Evolutionary conservation across 2,888 invertebrate species (phyloP).

Genomic region (Apamea crenata): DNA sequence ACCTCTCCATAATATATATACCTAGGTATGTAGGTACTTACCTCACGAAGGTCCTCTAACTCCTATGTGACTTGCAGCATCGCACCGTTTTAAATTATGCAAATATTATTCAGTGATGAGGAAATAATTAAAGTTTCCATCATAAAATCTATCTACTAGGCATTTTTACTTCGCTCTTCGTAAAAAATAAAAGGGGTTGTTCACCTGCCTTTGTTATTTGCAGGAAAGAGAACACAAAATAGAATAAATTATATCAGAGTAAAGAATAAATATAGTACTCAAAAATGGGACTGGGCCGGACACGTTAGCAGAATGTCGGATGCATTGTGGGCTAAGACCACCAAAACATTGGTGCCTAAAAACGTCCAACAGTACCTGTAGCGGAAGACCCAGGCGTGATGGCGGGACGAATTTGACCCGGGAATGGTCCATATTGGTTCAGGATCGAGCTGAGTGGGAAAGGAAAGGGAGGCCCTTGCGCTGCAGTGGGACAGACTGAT

Average conservation of each 20-base stretch:
- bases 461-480: background rate
- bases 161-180: slow-evolving; percentile 28
- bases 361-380: background rate
- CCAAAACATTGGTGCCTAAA: background rate
- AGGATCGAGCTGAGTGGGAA: background rate
- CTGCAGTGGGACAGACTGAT: background rate
- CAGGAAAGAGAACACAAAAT: background rate
- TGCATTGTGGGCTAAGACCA: background rate
- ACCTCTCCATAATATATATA: background rate
- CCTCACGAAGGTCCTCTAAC: background rate
- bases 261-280: background rate
- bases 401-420: background rate
- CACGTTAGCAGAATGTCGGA: background rate
- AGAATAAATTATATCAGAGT: background rate
- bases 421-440: background rate
- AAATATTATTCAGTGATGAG: slow-evolving; percentile 59
- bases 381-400: background rate
- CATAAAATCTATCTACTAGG: slow-evolving; percentile 27
- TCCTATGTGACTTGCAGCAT: slow-evolving; percentile 28
- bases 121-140: slow-evolving; percentile 39
- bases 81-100: slow-evolving; percentile 55
- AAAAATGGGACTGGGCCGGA: too few relatives aligned
- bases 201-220: slow-evolving; percentile 2
- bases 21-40: background rate
- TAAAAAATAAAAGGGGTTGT: background rate